Conservation (phyloP, 2,113 vertebrate species). For the Cyprinodon tularosa region DNA sequence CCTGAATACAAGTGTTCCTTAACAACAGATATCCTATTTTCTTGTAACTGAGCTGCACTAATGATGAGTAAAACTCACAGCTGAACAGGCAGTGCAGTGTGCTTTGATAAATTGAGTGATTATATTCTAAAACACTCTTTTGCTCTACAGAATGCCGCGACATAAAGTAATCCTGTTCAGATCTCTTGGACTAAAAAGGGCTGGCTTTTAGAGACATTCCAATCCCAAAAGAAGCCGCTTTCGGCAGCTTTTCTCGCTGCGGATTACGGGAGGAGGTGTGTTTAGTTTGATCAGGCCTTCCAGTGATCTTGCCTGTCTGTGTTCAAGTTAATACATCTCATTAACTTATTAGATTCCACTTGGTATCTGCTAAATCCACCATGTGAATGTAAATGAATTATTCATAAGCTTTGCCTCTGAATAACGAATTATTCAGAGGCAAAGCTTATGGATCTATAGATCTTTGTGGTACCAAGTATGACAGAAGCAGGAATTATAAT, state of each 20-base stretch:
- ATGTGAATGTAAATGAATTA: constrained; percentile 35
- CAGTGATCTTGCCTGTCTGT: constrained; percentile 32
- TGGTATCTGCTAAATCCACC: constrained; percentile 24
- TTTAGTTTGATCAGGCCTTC: constrained; percentile 54
- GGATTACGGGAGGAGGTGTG: constrained; percentile 50
- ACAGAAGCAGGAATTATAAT: background rate
- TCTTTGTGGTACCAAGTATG: background rate
- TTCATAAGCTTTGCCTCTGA: too few relatives aligned
- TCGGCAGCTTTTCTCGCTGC: constrained; percentile 30
- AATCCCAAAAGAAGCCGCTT: constrained; percentile 53
- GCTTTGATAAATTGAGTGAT: constrained; percentile 71
- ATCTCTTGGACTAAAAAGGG: constrained; percentile 62
- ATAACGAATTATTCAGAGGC: constrained; percentile 43
- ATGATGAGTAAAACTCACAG: constrained; percentile 61
- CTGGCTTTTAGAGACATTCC: constrained; percentile 48
- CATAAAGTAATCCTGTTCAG: constrained; percentile 69
- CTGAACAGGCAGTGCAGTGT: constrained; percentile 41
- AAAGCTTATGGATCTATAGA: background rate
- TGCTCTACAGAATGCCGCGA: constrained; percentile 67
- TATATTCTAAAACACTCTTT: constrained; percentile 68
- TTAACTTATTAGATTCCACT: constrained; percentile 42
- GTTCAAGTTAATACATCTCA: constrained; percentile 31
- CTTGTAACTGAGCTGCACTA: constrained; percentile 32
- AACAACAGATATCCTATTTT: constrained; percentile 18
- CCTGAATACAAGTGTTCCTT: background rate